Conservation (phyloP, 2,797 vertebrate species). For the Liparis tanakae region DNA sequence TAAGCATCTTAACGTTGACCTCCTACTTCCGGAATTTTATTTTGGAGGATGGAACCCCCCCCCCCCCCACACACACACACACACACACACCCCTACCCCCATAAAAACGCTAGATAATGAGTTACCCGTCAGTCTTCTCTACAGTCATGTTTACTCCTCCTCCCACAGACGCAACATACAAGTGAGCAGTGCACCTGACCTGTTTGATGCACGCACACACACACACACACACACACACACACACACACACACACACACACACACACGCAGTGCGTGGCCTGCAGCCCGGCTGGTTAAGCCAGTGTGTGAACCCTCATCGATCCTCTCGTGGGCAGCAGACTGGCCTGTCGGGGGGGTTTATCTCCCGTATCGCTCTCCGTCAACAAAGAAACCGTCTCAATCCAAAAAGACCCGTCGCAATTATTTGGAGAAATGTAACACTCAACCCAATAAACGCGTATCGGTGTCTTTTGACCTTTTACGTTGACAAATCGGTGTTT, state of each 20-base stretch:
- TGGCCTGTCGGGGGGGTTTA: slow-evolving; percentile 72
- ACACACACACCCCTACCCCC: too few species aligned
- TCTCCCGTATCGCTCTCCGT: slow-evolving; percentile 59
- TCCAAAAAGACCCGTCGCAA: slow-evolving; percentile 16
- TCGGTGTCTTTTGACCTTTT: neutral
- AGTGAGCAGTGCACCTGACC: neutral
- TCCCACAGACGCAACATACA: neutral
- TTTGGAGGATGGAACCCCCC: neutral
- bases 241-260: slow-evolving; percentile 18
- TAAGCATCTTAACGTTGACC: neutral
- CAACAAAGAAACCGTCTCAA: slow-evolving; percentile 31
- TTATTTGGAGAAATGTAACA: slow-evolving; percentile 9
- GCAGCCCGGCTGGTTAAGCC: slow-evolving; percentile 52
- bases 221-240: slow-evolving; percentile 15
- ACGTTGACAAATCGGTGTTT: neutral
- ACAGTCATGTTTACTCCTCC: neutral
- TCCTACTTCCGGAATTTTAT: neutral
- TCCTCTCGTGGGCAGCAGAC: slow-evolving; percentile 65
- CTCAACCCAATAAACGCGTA: neutral
- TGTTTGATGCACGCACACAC: slow-evolving; percentile 2
- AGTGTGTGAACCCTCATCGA: slow-evolving; percentile 69
- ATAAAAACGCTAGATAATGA: neutral
- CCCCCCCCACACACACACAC: too few species aligned
- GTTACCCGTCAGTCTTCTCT: neutral
- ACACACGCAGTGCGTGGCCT: slow-evolving; percentile 39